phyloP scores from a whole-genome alignment of 1,140 invertebrate species.

The Bacillus rossius region DNA sequence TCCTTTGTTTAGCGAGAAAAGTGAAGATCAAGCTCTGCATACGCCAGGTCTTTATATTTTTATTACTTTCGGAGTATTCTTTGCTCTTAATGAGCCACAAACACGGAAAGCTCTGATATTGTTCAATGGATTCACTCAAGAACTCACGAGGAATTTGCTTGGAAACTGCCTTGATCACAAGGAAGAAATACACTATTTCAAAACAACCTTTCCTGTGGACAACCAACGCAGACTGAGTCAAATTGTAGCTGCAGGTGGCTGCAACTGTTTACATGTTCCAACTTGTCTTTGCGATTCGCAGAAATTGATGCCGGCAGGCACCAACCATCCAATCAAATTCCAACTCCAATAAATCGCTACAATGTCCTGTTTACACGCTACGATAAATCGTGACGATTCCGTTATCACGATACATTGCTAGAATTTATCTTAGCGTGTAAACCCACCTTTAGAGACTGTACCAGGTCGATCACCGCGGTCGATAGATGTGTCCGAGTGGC shows the following conservation, averaged over 20 bases:
- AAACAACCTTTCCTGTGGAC: too few species aligned
- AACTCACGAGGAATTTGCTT: too few species aligned
- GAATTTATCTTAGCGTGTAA: neutral
- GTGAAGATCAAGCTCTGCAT: constrained; percentile 1
- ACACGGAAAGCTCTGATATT: neutral
- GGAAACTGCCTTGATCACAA: too few species aligned
- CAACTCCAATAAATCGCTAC: constrained; percentile 15
- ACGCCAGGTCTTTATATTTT: neutral
- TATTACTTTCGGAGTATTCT: neutral
- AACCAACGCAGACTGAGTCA: constrained; percentile 22
- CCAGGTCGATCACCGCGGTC: too few species aligned
- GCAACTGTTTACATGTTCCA: constrained; percentile 8
- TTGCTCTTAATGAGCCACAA: constrained; percentile 2
- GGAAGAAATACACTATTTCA: too few species aligned
- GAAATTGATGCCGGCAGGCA: constrained; percentile 9
- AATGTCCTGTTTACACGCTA: constrained; percentile 10
- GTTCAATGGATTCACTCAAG: neutral
- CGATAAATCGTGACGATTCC: constrained; percentile 11
- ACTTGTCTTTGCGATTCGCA: constrained; percentile 12
- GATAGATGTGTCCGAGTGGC: too few species aligned
- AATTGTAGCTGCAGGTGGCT: constrained; percentile 6
- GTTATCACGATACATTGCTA: constrained; percentile 28
- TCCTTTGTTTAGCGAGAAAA: too few species aligned
- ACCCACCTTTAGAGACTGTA: too few species aligned
- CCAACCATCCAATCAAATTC: constrained; percentile 12